Evolutionary conservation across 2,888 invertebrate species (phyloP), one percentile per base, ranked within the genome.

Genomic region (Nesidiocoris tenuis): DNA sequence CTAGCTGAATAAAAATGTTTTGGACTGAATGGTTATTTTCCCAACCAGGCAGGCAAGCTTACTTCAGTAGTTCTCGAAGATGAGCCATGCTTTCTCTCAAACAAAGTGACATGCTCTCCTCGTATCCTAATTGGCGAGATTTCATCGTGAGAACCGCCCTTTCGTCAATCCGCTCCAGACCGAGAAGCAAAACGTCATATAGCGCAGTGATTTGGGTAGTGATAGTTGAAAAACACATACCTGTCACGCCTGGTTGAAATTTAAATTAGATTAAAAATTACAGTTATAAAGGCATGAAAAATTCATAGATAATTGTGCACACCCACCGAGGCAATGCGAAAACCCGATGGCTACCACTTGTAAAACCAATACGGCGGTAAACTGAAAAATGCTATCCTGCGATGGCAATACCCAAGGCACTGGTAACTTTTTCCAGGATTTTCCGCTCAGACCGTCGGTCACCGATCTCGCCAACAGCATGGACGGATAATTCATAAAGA

Each of bases 211-310:
- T 57, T 59, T 70, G 70, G 0, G 59, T 59, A 17, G 59, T 59
- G 25, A 70, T 70, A 2, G 70, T 70, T 16, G 70, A 59, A 17
- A 70, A 59, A 24, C 57, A 59, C 70, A 70, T 70, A 19, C 57
- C 70, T n/a, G 23, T 57, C 18, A 70, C 17, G 18, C 70, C 70
- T 70, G 22, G 18, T n/a, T n/a, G n/a, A n/a, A n/a, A n/a, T n/a
- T n/a, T n/a, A n/a, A n/a, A n/a, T n/a, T n/a, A n/a, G n/a, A n/a
- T n/a, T n/a, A n/a, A n/a, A n/a, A n/a, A n/a, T n/a, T n/a, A n/a
- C n/a, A n/a, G n/a, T n/a, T n/a, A n/a, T n/a, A n/a, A n/a, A n/a
- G n/a, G n/a, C n/a, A n/a, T n/a, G n/a, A n/a, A n/a, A n/a, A n/a
- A n/a, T n/a, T n/a, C n/a, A n/a, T n/a, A n/a, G n/a, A n/a, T n/a